Evolutionary conservation across 1,140 invertebrate genomes (phyloP).

Genomic region (Drosophila lowei): DNA sequence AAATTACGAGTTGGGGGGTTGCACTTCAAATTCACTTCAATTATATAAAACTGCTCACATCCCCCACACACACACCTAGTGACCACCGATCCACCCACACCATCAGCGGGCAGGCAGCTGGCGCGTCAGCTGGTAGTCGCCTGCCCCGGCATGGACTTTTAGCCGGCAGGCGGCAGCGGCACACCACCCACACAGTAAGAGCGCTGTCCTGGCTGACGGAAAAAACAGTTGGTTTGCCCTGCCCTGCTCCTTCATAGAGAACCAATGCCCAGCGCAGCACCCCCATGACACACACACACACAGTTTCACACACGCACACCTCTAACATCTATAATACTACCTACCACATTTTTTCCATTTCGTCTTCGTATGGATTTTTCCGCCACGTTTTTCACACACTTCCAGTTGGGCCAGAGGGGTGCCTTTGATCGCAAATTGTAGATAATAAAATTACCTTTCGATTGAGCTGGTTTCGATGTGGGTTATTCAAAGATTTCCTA

Average conservation of each 20-base stretch:
- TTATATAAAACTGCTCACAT: constrained; percentile 44
- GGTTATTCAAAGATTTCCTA: constrained; percentile 26
- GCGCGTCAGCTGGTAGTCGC: constrained; percentile 40
- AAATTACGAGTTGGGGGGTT: background rate
- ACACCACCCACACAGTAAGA: constrained; percentile 2
- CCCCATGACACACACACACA: constrained; percentile 45
- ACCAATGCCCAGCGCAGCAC: constrained; percentile 67
- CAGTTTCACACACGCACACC: constrained; percentile 37
- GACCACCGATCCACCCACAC: background rate
- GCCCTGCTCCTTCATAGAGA: constrained; percentile 43
- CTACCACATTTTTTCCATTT: constrained; percentile 70
- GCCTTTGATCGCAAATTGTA: constrained; percentile 53
- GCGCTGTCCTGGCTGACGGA: background rate
- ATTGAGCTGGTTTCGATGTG: constrained; percentile 40
- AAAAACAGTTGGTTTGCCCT: constrained; percentile 37
- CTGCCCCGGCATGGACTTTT: constrained; percentile 4
- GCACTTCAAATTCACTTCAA: constrained; percentile 20
- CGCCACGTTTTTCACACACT: constrained; percentile 73
- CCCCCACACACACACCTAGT: background rate
- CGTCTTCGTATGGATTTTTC: constrained; percentile 71
- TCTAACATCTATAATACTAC: constrained; percentile 47
- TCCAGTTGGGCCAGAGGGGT: constrained; percentile 38
- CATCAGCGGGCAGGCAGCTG: constrained; percentile 15
- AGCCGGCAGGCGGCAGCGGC: constrained; percentile 32
- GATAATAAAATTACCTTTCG: constrained; percentile 52